Evolutionary conservation across 2,888 invertebrate species (phyloP).

Genomic region (Megaustenia siamemsis): DNA sequence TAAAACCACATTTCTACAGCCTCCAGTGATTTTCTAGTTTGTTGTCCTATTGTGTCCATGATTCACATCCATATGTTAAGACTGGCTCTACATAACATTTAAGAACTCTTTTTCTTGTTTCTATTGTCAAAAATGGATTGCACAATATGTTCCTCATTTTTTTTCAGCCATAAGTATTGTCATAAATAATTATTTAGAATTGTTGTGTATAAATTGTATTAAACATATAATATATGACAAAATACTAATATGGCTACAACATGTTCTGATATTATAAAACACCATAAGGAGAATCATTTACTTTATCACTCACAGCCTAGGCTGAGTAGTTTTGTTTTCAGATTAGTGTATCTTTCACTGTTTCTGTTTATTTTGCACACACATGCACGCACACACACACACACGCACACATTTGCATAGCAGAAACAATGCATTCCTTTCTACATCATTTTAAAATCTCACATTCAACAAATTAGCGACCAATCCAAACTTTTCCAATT

Average conservation of each 20-base stretch:
- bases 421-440: slow-evolving; percentile 34
- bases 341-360: background rate
- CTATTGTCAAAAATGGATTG: background rate
- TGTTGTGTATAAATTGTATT: background rate
- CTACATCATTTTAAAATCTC: slow-evolving; percentile 13
- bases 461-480: slow-evolving; percentile 39
- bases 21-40: too few relatives aligned
- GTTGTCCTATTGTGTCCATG: too few relatives aligned
- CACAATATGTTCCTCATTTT: background rate
- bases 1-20: too few relatives aligned
- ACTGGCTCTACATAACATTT: too few relatives aligned
- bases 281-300: background rate
- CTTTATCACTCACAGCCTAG: background rate
- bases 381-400: too few relatives aligned
- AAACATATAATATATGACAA: background rate
- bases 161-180: too few relatives aligned
- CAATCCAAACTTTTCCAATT: slow-evolving; percentile 33
- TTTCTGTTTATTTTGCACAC: background rate
- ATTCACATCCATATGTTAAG: too few relatives aligned
- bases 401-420: slow-evolving; percentile 30
- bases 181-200: too few relatives aligned
- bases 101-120: background rate
- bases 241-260: slow-evolving; percentile 31
- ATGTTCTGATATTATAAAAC: background rate
- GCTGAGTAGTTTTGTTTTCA: background rate